A percentile compares a stretch with the other conserved stretches of the same genome.
These are phyloP conservation scores for Agonopterix alstromeriana DNA, from an alignment of 2,888 invertebrate genomes.

Conservation along the genomic window DNA sequence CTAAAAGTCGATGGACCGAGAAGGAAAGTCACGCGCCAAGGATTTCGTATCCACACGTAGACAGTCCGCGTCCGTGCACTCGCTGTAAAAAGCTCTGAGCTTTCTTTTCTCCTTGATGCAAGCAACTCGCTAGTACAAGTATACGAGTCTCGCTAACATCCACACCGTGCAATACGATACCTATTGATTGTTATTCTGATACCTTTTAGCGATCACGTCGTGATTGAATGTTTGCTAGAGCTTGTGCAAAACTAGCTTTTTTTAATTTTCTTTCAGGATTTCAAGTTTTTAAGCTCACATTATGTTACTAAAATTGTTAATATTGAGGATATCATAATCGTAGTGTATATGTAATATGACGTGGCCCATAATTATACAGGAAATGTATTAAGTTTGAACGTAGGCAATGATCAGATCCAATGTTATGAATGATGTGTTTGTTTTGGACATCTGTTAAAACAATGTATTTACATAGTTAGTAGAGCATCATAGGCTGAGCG, in stretches of 20 bases:
- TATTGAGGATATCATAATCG: not conserved
- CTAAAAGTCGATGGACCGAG: slow-evolving; percentile 61
- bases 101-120: slow-evolving; percentile 1
- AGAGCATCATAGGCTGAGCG: slow-evolving; percentile 53
- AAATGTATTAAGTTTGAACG: not conserved
- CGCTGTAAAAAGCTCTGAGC: slow-evolving; percentile 15
- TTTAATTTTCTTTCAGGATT: not conserved
- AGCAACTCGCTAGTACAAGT: too few species aligned
- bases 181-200: too few species aligned
- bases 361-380: not conserved
- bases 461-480: slow-evolving; percentile 34
- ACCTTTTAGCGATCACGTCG: not conserved
- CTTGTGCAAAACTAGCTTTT: not conserved
- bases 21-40: slow-evolving; percentile 66
- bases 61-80: slow-evolving; percentile 12
- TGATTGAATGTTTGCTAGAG: not conserved
- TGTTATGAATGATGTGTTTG: slow-evolving; percentile 14
- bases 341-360: too few species aligned
- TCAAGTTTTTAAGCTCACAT: not conserved
- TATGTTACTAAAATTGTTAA: not conserved
- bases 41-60: slow-evolving; percentile 56
- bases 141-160: not conserved
- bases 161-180: not conserved
- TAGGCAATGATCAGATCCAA: not conserved
- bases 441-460: slow-evolving; percentile 26